phyloP scores from a whole-genome alignment of 2,888 invertebrate species.

The Lissocephala sabroskyi region DNA sequence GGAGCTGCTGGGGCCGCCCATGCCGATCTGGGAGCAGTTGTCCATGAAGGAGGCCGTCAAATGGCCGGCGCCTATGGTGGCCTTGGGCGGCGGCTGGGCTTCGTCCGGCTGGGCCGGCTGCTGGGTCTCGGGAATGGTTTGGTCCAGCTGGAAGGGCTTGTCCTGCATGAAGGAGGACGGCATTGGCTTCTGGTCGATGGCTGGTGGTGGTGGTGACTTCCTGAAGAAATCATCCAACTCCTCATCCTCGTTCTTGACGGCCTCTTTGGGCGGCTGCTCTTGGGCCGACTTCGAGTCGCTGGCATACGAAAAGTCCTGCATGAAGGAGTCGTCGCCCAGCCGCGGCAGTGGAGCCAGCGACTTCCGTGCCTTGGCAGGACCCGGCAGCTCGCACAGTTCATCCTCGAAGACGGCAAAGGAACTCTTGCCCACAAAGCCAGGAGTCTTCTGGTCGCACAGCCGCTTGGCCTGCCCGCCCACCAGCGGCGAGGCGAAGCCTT shows the following conservation, averaged over 20 bases:
- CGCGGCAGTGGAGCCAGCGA: background rate
- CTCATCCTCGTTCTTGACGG: constrained; percentile 33
- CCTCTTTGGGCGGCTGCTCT: background rate
- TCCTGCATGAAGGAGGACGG: no score
- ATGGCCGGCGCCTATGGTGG: constrained; percentile 15
- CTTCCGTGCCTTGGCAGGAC: no score
- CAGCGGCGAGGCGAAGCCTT: constrained; percentile 25
- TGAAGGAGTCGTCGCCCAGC: constrained; percentile 36
- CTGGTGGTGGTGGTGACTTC: constrained; percentile 17
- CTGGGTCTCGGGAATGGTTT: constrained; percentile 35
- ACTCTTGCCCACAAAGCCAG: constrained; percentile 20
- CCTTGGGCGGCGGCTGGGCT: background rate
- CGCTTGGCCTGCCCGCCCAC: constrained; percentile 27
- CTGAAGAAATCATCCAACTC: constrained; percentile 44
- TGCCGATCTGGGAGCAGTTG: constrained; percentile 45
- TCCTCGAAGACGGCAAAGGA: constrained; percentile 30
- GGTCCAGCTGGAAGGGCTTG: constrained; percentile 16
- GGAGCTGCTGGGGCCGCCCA: background rate
- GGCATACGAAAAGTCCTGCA: constrained; percentile 48
- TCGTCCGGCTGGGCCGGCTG: background rate
- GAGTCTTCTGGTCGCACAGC: constrained; percentile 40
- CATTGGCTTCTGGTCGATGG: constrained; percentile 6
- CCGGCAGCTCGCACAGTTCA: constrained; percentile 8
- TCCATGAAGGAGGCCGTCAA: constrained; percentile 54
- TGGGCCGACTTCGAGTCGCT: constrained; percentile 29